Base-by-base conservation (phyloP, 1,140 invertebrate genomes). In the Hormaphis cornu region DNA sequence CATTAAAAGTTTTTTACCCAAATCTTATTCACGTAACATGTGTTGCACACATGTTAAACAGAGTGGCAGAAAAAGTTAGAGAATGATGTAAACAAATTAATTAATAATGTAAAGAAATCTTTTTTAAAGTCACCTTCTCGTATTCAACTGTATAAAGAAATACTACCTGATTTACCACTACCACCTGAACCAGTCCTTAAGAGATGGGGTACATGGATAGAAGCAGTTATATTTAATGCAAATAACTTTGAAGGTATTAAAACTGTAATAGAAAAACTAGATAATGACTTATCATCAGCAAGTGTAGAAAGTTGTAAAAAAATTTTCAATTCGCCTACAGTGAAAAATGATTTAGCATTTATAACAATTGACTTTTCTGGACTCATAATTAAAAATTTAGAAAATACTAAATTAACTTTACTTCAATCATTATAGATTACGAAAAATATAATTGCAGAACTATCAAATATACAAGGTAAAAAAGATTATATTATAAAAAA, bases 401-500 rank as follows among this genome's bases (percentile, higher is more conserved):
- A 46, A 46, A n/a, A n/a, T n/a, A n/a, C n/a, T n/a, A 46, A 46
- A 46, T 46, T 46, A 46, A 46, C 42, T 46, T 46, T 46, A 46
- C 16, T 46, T n/a, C n/a, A 22, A 50, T 33, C 30, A 33, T 33
- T 33, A 33, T 6, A 33, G 30, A 33, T 33, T 33, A 33, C 9
- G 30, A 33, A 33, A 33, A 33, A 33, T 33, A 33, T 33, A 4
- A 33, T 33, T 33, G 4, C 30, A 33, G 30, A 33, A 33, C 30
- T 33, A 33, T 33, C 30, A 33, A 33, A 33, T 6, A 33, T 33
- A 48, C 22, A 48, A 14, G 7, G 46, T 48, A 58, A 40, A 12
- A 26, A 69, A 40, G 24, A 56, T 70, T 16, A 14, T 76, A 80
- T 48, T 85, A 84, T 75, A 84, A 81, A 74, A 81, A 83, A n/a